Evolutionary conservation across 2,113 vertebrate species (phyloP), one percentile per base, ranked within the genome.

Genomic region (Cariama cristata): DNA sequence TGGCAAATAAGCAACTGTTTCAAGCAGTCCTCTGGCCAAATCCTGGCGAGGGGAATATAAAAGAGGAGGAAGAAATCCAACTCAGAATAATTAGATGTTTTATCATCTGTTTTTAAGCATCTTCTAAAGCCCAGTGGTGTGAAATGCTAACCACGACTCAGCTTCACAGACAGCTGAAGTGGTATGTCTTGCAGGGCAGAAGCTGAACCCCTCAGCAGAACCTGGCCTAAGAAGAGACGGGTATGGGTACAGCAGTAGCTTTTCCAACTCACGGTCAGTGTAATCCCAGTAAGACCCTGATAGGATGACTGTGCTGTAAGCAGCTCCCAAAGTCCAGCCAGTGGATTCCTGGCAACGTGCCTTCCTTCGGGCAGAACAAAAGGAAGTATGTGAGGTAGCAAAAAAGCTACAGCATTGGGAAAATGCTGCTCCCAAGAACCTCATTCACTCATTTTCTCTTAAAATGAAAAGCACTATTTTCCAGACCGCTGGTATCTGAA

Each of bases 401-500:
- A 79, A 95, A 86, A 68, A 47, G 20, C 58, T n/a, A 52, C 2
- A 2, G 66, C 28, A 40, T 12, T 14, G n/a, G 45, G 28, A 90
- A 94, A 85, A 83, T 3, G 55, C 47, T 35, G 55, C 66, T 96
- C 69, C 66, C 44, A 60, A 62, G 60, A 91, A 94, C 35, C 66
- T 89, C 58, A 40, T 84, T 93, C 45, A 52, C 55, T 92, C 52
- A 79, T 79, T 82, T 94, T 79, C 69, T 64, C 64, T 74, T 56
- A 88, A 76, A 94, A 95, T 49, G 74, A 85, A 90, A 66, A 85
- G 73, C 74, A 76, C 1, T 86, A 69, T 95, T 97, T 97, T 97
- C 90, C 93, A 95, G 96, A 91, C 87, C 18, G 15, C 44, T 93
- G 77, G 58, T 76, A 83, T 30, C 66, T 90, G 81, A 94, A 97